Conservation (phyloP, 1,140 invertebrate species). For the Brachionus asplanchnoidis region DNA sequence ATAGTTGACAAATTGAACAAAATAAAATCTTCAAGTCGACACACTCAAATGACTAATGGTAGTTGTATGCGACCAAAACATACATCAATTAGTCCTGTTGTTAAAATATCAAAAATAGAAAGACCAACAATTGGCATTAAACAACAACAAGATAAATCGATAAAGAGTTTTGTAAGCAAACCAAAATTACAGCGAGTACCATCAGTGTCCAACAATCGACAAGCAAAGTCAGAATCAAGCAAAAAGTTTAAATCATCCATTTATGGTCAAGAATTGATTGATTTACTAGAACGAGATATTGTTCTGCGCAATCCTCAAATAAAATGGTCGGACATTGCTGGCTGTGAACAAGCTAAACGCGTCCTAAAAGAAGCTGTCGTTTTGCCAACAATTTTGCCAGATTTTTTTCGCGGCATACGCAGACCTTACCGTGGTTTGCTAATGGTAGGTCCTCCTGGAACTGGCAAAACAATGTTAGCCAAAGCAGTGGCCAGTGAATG, state of each 20-base stretch:
- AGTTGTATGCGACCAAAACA: background rate
- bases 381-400: conserved; percentile 93
- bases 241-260: conserved; percentile 77
- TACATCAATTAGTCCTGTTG: background rate
- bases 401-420: conserved; percentile 94
- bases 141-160: background rate
- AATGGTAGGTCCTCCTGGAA: conserved; percentile 96
- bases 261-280: conserved; percentile 85
- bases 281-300: conserved; percentile 91
- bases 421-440: conserved; percentile 87
- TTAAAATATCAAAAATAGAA: background rate
- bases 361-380: conserved; percentile 94
- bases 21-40: background rate
- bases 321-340: conserved; percentile 91
- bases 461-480: conserved; percentile 97
- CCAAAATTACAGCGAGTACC: background rate
- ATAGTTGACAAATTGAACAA: background rate
- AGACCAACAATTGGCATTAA: background rate
- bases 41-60: background rate
- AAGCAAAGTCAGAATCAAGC: background rate
- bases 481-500: conserved; percentile 99
- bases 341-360: conserved; percentile 86
- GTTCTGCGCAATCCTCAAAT: conserved; percentile 95
- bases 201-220: background rate
- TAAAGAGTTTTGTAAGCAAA: background rate